Evolutionary conservation across 2,113 vertebrate genomes (phyloP).

Genomic region (Cepphus grylle): DNA sequence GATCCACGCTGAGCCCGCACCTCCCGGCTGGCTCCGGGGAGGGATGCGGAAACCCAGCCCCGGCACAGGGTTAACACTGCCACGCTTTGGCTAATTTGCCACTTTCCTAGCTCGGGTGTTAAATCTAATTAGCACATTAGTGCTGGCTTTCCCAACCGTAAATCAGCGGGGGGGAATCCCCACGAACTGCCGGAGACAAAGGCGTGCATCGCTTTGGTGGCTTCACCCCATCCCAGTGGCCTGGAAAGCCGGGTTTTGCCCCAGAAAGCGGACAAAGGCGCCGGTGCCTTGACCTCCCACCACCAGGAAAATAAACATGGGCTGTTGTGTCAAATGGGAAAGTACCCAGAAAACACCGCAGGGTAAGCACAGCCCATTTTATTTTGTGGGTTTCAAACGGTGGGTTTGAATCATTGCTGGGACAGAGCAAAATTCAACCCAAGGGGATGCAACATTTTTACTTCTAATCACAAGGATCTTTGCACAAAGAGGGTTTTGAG

Average conservation of each 20-base stretch:
- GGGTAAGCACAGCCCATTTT: background rate
- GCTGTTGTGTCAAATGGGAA: background rate
- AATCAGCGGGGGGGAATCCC: background rate
- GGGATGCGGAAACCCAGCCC: background rate
- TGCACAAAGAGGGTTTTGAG: background rate
- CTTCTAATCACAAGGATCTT: background rate
- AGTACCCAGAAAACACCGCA: background rate
- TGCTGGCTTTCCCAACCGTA: conserved; percentile 11
- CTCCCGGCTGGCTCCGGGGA: fast-evolving
- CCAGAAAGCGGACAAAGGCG: background rate
- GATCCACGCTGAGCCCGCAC: fast-evolving
- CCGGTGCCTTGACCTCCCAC: fast-evolving
- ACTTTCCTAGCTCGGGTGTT: background rate
- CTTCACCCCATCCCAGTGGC: background rate
- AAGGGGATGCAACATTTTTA: background rate
- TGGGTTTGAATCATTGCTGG: background rate
- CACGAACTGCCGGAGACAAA: background rate
- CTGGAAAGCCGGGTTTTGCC: background rate
- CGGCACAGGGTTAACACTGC: fast-evolving
- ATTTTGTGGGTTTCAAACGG: fast-evolving
- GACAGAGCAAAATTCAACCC: background rate
- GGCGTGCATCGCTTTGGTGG: fast-evolving
- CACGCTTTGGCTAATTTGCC: background rate
- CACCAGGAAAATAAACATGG: background rate
- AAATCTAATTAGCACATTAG: conserved; percentile 39